Evolutionary conservation across 2,113 vertebrate species (phyloP).

Genomic region (Tetrao urogallus): DNA sequence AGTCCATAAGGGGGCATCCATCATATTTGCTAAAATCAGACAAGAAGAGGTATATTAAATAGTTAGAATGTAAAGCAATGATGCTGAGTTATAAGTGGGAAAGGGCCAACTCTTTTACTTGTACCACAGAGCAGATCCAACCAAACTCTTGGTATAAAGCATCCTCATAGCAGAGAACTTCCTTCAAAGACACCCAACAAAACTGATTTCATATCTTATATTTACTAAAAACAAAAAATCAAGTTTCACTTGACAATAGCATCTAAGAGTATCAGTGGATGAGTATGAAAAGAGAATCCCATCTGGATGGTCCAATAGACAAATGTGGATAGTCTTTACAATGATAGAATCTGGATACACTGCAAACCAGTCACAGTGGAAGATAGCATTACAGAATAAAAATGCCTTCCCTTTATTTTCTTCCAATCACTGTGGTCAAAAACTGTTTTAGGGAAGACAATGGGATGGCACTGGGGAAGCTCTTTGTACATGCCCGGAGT

Average conservation of each 20-base stretch:
- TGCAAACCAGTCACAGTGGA: background rate
- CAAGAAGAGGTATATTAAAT: background rate
- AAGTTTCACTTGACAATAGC: background rate
- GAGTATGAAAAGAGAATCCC: background rate
- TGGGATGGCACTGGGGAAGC: background rate
- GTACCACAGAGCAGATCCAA: background rate
- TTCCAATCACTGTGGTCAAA: slow-evolving; percentile 7
- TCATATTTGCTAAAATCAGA: background rate
- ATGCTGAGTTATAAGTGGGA: background rate
- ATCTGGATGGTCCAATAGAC: background rate
- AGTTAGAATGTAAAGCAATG: background rate
- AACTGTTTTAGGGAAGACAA: slow-evolving; percentile 2
- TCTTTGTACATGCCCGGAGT: background rate
- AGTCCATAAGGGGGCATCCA: background rate
- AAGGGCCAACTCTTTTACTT: background rate
- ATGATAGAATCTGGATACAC: background rate
- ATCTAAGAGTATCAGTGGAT: background rate
- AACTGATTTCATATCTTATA: too few relatives aligned
- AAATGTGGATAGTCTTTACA: background rate
- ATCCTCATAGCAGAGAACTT: background rate
- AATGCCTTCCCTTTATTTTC: background rate
- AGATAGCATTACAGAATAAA: background rate
- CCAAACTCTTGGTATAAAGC: background rate
- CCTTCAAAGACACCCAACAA: too few relatives aligned
- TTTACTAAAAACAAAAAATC: background rate